Conservation (phyloP, 2,113 vertebrate genomes). For the Galbula dea region DNA sequence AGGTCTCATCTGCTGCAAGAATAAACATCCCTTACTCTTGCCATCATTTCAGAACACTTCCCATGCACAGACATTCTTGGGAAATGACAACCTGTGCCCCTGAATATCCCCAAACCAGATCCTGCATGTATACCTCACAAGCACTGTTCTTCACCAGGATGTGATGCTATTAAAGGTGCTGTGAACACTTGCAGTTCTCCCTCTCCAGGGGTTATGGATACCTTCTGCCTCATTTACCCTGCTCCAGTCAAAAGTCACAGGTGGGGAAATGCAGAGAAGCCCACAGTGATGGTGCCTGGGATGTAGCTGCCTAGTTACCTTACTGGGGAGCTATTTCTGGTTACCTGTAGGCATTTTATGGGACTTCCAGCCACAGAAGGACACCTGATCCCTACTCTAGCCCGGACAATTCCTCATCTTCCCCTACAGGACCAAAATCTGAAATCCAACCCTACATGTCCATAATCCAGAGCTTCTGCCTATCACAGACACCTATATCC, state of each 20-base stretch:
- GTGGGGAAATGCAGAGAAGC: neutral
- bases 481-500: no score
- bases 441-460: neutral
- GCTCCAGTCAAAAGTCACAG: neutral
- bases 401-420: neutral
- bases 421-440: neutral
- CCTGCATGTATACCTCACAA: fast-evolving
- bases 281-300: neutral
- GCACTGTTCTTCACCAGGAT: neutral
- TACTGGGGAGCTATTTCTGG: neutral
- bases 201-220: neutral
- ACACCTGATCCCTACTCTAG: neutral
- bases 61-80: neutral
- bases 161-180: neutral
- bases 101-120: fast-evolving
- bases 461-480: neutral
- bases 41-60: neutral
- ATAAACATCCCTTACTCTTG: neutral
- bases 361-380: neutral
- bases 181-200: neutral
- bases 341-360: neutral
- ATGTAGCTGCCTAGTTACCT: neutral
- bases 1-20: neutral
- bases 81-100: neutral
- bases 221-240: neutral